These are phyloP conservation scores for Centropus bengalensis DNA, from an alignment of 2,113 vertebrate species.

Conservation along the genomic window DNA sequence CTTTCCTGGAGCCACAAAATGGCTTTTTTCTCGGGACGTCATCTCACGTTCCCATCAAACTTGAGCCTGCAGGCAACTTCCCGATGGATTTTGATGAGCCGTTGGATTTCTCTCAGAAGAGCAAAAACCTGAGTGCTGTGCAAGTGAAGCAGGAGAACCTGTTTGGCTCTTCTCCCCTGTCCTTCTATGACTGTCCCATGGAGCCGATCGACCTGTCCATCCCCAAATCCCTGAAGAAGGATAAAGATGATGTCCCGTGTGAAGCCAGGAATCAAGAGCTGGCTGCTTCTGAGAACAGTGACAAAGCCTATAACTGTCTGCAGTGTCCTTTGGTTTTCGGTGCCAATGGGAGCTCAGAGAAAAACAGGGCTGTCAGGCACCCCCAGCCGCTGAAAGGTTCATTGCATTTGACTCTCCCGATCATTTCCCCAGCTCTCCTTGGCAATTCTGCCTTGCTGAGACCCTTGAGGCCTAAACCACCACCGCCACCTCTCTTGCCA, in stretches of 20 bases:
- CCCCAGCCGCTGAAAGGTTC: conserved; percentile 78
- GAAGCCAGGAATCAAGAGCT: conserved; percentile 79
- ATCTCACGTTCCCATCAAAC: conserved; percentile 77
- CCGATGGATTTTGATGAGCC: conserved; percentile 86
- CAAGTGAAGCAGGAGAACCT: conserved; percentile 84
- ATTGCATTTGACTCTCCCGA: conserved; percentile 81
- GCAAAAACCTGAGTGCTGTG: conserved; percentile 73
- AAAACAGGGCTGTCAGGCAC: conserved; percentile 44
- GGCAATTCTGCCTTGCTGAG: conserved; percentile 74
- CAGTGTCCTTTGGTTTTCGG: conserved; percentile 60
- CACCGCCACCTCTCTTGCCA: conserved; percentile 86
- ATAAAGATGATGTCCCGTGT: conserved; percentile 57
- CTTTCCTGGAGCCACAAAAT: conserved; percentile 76
- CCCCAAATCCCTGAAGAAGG: conserved; percentile 81
- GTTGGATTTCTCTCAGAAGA: conserved; percentile 92
- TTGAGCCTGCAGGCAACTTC: conserved; percentile 79
- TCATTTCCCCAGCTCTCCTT: conserved; percentile 76
- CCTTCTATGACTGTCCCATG: conserved; percentile 78
- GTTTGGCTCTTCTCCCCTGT: conserved; percentile 64
- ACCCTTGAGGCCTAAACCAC: conserved; percentile 86
- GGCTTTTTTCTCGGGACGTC: conserved; percentile 39
- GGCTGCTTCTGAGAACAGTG: conserved; percentile 17
- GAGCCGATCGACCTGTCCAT: conserved; percentile 97
- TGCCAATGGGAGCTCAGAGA: conserved; percentile 72
- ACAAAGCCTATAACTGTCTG: conserved; percentile 63